Conservation (phyloP, 2,888 invertebrate genomes). For the Xanthia icteritia region DNA sequence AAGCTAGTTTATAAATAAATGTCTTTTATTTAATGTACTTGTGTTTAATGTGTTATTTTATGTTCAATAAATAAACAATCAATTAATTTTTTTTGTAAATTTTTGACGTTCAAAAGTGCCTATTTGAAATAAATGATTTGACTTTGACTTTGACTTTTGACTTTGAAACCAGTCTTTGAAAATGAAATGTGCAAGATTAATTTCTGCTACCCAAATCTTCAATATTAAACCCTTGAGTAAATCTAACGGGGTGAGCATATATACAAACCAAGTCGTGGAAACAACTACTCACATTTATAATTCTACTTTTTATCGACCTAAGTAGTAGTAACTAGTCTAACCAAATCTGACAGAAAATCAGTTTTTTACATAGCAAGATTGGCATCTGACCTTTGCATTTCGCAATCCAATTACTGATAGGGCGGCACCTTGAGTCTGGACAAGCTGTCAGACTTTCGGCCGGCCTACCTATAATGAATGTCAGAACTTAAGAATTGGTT, state of each 20-base stretch:
- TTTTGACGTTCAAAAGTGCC: no score
- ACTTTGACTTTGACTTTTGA: no score
- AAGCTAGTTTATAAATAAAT: no score
- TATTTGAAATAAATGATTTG: no score
- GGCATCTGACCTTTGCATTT: constrained; percentile 30
- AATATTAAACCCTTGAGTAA: neutral
- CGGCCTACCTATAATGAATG: neutral
- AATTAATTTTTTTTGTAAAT: no score
- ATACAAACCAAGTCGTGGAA: neutral
- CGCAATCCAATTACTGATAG: constrained; percentile 24
- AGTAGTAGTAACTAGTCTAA: neutral
- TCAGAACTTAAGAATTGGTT: constrained; percentile 1
- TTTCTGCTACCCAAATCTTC: neutral
- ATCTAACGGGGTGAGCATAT: neutral
- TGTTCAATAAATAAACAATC: no score
- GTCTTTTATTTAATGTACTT: no score
- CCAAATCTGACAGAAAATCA: constrained; percentile 1
- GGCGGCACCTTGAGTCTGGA: constrained; percentile 6
- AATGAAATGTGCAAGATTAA: neutral
- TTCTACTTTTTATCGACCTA: neutral
- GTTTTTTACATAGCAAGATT: constrained; percentile 1
- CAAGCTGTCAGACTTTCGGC: neutral
- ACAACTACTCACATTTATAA: neutral
- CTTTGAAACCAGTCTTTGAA: no score
- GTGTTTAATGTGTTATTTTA: no score